phyloP scores from a whole-genome alignment of 2,888 invertebrate genomes.

The Fragum fragum region DNA sequence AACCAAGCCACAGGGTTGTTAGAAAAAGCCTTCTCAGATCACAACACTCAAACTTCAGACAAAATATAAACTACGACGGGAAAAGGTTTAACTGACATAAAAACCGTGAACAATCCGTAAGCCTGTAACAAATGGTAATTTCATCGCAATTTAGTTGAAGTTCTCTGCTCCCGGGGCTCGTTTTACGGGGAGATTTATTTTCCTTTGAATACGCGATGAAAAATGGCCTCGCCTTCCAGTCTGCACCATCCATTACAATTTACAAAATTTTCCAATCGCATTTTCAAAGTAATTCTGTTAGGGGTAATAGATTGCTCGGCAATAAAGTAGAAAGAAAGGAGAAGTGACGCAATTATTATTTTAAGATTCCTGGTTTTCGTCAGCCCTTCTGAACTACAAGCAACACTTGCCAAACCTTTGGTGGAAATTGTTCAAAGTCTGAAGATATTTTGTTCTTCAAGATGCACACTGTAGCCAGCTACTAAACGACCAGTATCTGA shows the following conservation, averaged over 20 bases:
- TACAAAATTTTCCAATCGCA: conserved; percentile 45
- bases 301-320: conserved; percentile 20
- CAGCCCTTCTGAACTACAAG: neutral
- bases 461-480: no score
- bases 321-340: conserved; percentile 19
- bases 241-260: conserved; percentile 52
- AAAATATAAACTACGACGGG: neutral
- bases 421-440: no score
- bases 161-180: conserved; percentile 43
- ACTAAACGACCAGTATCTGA: no score
- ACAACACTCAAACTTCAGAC: no score
- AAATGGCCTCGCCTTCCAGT: conserved; percentile 57
- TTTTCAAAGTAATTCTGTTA: conserved; percentile 37
- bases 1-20: no score
- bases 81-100: conserved; percentile 5
- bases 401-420: no score
- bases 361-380: conserved; percentile 14
- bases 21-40: no score
- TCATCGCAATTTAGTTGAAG: conserved; percentile 58
- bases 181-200: conserved; percentile 60
- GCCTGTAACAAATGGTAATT: conserved; percentile 63
- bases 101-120: conserved; percentile 22
- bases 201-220: conserved; percentile 64
- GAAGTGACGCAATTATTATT: conserved; percentile 14
- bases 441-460: no score